These are phyloP conservation scores for Caenorhabditis wallacei DNA, from an alignment of 2,888 invertebrate species.

Conservation along the genomic window DNA sequence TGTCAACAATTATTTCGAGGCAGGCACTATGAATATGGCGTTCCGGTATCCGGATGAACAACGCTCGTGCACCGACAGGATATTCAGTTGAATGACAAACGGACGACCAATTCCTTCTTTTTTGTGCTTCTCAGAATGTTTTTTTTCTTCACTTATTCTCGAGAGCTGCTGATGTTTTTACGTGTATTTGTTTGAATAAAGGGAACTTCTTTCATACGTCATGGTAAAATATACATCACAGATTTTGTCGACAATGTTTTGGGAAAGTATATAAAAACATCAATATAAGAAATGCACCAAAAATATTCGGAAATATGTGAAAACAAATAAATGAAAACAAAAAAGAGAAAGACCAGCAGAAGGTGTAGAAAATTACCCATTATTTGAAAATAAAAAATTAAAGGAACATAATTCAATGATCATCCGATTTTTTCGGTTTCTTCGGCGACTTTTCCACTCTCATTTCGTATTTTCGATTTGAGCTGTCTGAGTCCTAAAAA, in stretches of 20 bases:
- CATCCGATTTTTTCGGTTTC: slow-evolving; percentile 55
- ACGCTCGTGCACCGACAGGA: slow-evolving; percentile 71
- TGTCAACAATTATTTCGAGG: slow-evolving; percentile 77
- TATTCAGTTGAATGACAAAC: slow-evolving; percentile 58
- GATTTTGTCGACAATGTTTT: slow-evolving; percentile 62
- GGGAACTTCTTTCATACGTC: slow-evolving; percentile 18
- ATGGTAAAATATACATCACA: slow-evolving; percentile 56
- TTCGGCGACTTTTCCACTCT: slow-evolving; percentile 68
- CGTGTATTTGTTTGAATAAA: slow-evolving; percentile 15
- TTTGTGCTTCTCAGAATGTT: background rate
- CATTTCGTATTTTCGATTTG: slow-evolving; percentile 70
- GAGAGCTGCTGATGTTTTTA: slow-evolving; percentile 6
- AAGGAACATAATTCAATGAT: background rate
- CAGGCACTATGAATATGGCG: slow-evolving; percentile 78
- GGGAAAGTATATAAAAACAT: slow-evolving; percentile 32
- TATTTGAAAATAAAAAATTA: slow-evolving; percentile 1
- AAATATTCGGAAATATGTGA: background rate
- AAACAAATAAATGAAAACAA: background rate
- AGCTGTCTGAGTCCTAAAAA: slow-evolving; percentile 66
- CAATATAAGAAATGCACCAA: slow-evolving; percentile 20
- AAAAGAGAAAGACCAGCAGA: slow-evolving; percentile 38
- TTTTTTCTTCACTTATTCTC: background rate
- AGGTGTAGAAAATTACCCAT: slow-evolving; percentile 45
- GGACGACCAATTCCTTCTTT: slow-evolving; percentile 14
- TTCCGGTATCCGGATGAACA: slow-evolving; percentile 76